These are phyloP conservation scores for Austrolebias charrua DNA, from an alignment of 2,797 vertebrate species.

Conservation along the genomic window DNA sequence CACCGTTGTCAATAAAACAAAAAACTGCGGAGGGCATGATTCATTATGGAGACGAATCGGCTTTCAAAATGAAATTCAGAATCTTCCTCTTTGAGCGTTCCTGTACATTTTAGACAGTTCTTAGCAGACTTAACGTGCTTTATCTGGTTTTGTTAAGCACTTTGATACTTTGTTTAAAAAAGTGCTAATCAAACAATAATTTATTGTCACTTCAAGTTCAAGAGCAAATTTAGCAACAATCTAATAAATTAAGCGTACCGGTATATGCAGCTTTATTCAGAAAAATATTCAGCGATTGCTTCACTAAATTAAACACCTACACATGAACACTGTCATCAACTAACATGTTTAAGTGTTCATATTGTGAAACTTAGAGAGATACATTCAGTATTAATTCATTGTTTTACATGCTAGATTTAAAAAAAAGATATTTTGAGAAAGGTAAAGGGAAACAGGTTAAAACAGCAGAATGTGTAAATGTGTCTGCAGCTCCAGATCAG, in stretches of 20 bases:
- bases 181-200: not conserved
- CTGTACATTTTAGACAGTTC: not conserved
- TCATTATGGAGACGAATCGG: not conserved
- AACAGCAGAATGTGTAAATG: no score
- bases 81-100: not conserved
- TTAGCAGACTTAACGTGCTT: not conserved
- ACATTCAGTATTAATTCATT: not conserved
- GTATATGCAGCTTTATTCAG: no score
- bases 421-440: not conserved
- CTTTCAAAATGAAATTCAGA: not conserved
- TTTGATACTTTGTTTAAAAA: not conserved
- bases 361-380: not conserved
- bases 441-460: not conserved
- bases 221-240: no score
- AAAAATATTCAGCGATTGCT: no score
- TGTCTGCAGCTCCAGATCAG: conserved; percentile 2
- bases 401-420: not conserved
- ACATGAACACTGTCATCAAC: no score
- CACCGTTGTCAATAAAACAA: no score
- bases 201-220: not conserved
- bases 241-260: no score
- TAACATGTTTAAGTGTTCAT: not conserved
- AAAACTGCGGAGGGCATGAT: no score
- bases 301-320: no score
- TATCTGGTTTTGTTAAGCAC: not conserved